Evolutionary conservation across 2,888 invertebrate genomes (phyloP), one percentile per base, ranked within the genome.

Genomic region (Oscheius onirici): DNA sequence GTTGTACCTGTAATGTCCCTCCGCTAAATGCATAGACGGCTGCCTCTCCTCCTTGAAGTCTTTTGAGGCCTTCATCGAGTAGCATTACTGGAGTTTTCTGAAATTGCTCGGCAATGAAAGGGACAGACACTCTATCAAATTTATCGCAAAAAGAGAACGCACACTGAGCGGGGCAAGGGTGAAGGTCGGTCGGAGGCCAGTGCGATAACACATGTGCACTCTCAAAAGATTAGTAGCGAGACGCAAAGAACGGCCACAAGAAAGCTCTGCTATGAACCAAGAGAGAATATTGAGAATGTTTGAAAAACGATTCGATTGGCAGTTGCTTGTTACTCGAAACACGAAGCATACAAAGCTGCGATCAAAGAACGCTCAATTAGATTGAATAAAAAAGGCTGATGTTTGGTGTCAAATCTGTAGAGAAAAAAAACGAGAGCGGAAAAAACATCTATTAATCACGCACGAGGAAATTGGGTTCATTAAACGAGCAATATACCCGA

Each of bases 31-130:
- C 40, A 40, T 20, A 24, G 26, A n/a, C 13, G 11, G 52, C n/a
- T 15, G 73, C 61, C 40, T 70, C 71, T 17, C 49, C 17, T 10
- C 34, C 34, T 28, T 49, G 49, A 20, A 28, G n/a, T 17, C 55
- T 69, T 49, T 71, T 74, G 0, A 69, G 55, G 3, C 70, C 74
- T 51, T 79, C 79, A 46, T 79, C 77, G 2, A 79, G 63, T 44
- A 77, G n/a, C 58, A 49, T 61, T 13, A 76, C 63, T 15, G 77
- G 74, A 8, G 74, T 77, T 63, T 77, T 79, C 73, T 72, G 66
- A 51, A 71, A 66, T 40, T 17, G 5, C 6, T 17, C 20, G 11
- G 41, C 8, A 1, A 40, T 13, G 41, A 20, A 41, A 13, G 8
- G 20, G 15, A 6, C 41, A 57, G 3, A 22, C 1, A 57, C 15